These are phyloP conservation scores for Tenualosa thibaudeaui DNA, from an alignment of 2,797 vertebrate genomes.

Conservation along the genomic window DNA sequence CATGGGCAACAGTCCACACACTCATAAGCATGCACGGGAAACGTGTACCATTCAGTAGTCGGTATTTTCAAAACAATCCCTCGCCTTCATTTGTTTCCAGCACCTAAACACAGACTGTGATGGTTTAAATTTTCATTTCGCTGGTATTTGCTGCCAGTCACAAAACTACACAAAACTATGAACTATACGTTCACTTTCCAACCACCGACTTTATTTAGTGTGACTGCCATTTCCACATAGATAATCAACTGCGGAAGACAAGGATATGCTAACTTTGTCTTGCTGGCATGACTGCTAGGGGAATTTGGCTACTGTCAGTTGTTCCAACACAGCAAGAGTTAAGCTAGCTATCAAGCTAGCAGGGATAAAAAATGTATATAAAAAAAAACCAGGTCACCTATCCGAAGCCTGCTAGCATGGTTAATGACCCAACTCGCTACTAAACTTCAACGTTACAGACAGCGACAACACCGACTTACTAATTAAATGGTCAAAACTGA, in stretches of 20 bases:
- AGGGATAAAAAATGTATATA: too few relatives aligned
- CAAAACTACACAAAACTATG: background rate
- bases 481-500: background rate
- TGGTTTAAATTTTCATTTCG: background rate
- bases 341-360: background rate
- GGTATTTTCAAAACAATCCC: too few relatives aligned
- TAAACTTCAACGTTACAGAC: background rate
- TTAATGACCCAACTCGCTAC: background rate
- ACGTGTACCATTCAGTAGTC: too few relatives aligned
- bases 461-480: background rate
- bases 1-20: background rate
- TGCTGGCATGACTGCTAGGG: background rate
- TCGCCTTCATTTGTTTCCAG: too few relatives aligned
- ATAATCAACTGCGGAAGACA: background rate
- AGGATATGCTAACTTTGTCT: background rate
- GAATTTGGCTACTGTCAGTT: background rate
- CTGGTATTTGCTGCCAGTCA: background rate
- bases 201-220: background rate
- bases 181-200: background rate
- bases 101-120: background rate
- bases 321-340: background rate
- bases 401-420: background rate
- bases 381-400: conserved; percentile 3
- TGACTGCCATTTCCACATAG: background rate
- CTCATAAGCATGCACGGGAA: background rate